Conservation (phyloP, 1,140 invertebrate species). For the Bombyx mandarina region DNA sequence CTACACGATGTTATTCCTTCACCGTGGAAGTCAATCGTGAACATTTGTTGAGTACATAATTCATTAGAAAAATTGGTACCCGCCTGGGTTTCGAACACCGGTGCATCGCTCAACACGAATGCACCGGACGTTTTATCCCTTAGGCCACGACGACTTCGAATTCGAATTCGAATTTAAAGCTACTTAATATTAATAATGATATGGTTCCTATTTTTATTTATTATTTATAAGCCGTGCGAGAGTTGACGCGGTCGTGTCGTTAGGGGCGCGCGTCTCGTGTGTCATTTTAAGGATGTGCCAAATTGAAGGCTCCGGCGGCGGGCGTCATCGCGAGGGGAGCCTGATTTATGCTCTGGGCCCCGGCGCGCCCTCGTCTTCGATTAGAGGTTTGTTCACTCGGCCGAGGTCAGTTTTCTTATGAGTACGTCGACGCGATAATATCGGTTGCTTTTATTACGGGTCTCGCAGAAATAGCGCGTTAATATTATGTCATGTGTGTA, state of each 20-base stretch:
- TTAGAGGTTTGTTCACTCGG: slow-evolving; percentile 61
- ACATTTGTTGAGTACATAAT: too few relatives aligned
- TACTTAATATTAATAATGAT: slow-evolving; percentile 13
- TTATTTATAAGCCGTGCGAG: slow-evolving; percentile 28
- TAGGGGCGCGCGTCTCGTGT: slow-evolving; percentile 59
- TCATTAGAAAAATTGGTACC: too few relatives aligned
- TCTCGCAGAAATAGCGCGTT: slow-evolving; percentile 13
- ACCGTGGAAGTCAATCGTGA: too few relatives aligned
- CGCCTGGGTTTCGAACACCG: too few relatives aligned
- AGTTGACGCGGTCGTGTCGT: slow-evolving; percentile 50
- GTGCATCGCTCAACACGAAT: too few relatives aligned
- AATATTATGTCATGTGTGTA: slow-evolving; percentile 10
- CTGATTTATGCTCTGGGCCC: slow-evolving; percentile 60
- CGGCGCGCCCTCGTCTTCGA: slow-evolving; percentile 38
- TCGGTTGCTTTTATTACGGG: slow-evolving; percentile 24
- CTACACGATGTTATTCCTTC: too few relatives aligned
- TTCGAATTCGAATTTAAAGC: too few relatives aligned
- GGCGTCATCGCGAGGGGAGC: slow-evolving; percentile 58
- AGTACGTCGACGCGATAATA: slow-evolving; percentile 15
- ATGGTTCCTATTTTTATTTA: slow-evolving; percentile 44
- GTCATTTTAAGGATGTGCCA: slow-evolving; percentile 71
- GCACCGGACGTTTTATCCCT: too few relatives aligned
- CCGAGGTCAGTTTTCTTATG: slow-evolving; percentile 59
- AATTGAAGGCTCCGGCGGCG: slow-evolving; percentile 65
- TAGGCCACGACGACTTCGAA: too few relatives aligned